Evolutionary conservation across 2,113 vertebrate species (phyloP), one percentile per base, ranked within the genome.

Genomic region (Heterotis niloticus): DNA sequence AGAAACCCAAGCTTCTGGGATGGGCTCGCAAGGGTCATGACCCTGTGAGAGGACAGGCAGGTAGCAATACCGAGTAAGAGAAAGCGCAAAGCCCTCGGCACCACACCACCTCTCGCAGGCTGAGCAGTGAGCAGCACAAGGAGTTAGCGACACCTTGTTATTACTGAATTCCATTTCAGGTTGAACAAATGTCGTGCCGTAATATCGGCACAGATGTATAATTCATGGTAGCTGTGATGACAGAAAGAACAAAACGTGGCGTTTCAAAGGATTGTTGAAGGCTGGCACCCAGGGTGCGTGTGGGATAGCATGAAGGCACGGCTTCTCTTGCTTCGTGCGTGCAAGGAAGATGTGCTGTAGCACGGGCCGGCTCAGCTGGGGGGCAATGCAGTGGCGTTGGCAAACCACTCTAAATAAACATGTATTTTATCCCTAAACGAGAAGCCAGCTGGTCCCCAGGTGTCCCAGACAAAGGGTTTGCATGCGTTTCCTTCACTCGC

Each of bases 171-270:
- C 86, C 70, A 84, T 90, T 90, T 90, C 88, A 90, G 88, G 88
- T 88, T 85, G 89, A 89, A 88, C 87, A 89, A 89, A 90, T 90
- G 82, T 89, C 79, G 86, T 86, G 86, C 87, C 89, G 88, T 90
- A 89, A 90, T 89, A 87, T 87, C 83, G 86, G 86, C 85, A 89
- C 88, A 86, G 44, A 89, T 89, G 86, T 84, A 88, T 90, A 87
- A 90, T 90, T 90, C 86, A 89, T 88, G 52, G 73, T 79, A 64
- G 81, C 84, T 77, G 66, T 80, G 80, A 83, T 64, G 23, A 34
- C 65, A 68, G 26, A 59, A 56, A 69, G 75, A 83, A 91, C 80
- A 82, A 68, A 73, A 56, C 44, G 84, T 75, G 82, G 76, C 59
- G 26, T 89, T 87, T 84, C 76, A 80, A 86, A 85, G 80, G 44